phyloP scores from a whole-genome alignment of 2,888 invertebrate genomes.

The Caprella mutica region DNA sequence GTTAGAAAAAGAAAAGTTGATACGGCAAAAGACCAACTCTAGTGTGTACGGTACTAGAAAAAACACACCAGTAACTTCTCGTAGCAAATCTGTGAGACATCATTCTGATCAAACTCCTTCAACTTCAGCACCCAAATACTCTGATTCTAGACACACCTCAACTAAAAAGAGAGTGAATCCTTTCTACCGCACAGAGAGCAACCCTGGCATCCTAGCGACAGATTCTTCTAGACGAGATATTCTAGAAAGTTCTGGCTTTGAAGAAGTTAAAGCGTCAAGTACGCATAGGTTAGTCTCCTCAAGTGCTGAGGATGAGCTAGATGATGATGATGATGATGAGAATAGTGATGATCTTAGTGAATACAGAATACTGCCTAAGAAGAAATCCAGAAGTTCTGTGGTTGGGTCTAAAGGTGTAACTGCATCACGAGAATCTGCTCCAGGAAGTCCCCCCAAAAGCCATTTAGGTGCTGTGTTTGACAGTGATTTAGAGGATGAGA shows the following conservation, averaged over 20 bases:
- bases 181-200: too few species aligned
- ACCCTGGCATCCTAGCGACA: too few species aligned
- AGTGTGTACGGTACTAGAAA: background rate
- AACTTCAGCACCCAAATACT: too few species aligned
- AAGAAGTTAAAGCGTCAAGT: background rate
- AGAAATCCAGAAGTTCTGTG: background rate
- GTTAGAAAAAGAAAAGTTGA: conserved; percentile 2
- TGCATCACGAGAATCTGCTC: background rate
- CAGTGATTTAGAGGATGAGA: conserved; percentile 55
- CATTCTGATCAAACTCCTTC: too few species aligned
- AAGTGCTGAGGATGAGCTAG: too few species aligned
- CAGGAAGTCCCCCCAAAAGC: background rate
- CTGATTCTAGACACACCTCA: background rate
- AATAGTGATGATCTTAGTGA: too few species aligned
- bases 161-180: too few species aligned
- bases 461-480: conserved; percentile 55
- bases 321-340: too few species aligned
- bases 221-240: background rate
- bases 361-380: too few species aligned
- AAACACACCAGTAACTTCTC: background rate
- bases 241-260: background rate
- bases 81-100: background rate
- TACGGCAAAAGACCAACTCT: background rate
- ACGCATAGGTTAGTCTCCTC: background rate
- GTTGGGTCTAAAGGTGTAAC: background rate